These are phyloP conservation scores for Spatulosminthurus flaviceps DNA, from an alignment of 2,888 invertebrate genomes.

Conservation along the genomic window DNA sequence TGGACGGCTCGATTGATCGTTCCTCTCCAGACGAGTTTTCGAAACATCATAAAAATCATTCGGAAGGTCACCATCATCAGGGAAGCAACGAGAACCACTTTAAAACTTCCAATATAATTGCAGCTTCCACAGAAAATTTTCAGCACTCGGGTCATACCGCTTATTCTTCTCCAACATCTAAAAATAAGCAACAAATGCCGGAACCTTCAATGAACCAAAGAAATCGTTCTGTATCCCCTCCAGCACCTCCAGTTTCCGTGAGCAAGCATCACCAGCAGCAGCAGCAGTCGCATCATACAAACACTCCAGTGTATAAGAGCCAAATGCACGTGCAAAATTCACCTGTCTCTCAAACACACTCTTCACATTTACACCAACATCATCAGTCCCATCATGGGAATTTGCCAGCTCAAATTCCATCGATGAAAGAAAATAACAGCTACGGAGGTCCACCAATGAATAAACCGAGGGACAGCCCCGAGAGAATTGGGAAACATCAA, in stretches of 20 bases:
- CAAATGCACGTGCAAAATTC: constrained; percentile 63
- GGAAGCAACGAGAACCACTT: constrained; percentile 28
- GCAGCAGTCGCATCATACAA: constrained; percentile 45
- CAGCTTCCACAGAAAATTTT: constrained; percentile 22
- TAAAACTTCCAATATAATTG: constrained; percentile 26
- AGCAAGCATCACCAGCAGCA: constrained; percentile 35
- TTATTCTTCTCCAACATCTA: constrained; percentile 23
- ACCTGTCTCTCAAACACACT: constrained; percentile 49
- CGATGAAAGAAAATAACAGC: constrained; percentile 59
- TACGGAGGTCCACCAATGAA: constrained; percentile 50
- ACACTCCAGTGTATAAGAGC: constrained; percentile 65
- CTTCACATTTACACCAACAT: constrained; percentile 45
- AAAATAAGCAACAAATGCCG: constrained; percentile 49
- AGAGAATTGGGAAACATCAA: constrained; percentile 48
- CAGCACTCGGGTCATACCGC: constrained; percentile 30
- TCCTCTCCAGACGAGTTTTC: constrained; percentile 43
- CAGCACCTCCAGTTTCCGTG: constrained; percentile 67
- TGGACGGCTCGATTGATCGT: constrained; percentile 38
- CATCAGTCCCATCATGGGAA: constrained; percentile 40
- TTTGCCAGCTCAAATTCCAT: constrained; percentile 39
- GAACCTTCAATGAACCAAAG: constrained; percentile 60
- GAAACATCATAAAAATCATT: constrained; percentile 37
- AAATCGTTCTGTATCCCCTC: constrained; percentile 68
- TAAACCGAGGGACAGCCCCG: constrained; percentile 58
- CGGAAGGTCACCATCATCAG: constrained; percentile 28